Evolutionary conservation across 1,140 invertebrate species (phyloP).

Genomic region (Trichonephila clavipes): DNA sequence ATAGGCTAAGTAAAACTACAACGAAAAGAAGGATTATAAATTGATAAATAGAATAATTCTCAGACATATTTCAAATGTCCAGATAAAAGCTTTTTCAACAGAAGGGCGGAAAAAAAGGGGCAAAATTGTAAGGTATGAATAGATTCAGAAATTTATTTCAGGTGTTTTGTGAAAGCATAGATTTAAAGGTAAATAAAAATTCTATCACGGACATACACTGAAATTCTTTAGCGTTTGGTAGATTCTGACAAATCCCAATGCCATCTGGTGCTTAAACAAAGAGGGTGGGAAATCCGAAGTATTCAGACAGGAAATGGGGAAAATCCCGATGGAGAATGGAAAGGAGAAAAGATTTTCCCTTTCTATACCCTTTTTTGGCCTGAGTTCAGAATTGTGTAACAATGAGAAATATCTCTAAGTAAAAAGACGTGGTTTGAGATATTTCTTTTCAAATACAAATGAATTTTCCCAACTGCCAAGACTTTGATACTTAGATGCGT

Average conservation of each 20-base stretch:
- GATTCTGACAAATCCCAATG: constrained; percentile 37
- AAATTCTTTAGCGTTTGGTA: constrained; percentile 32
- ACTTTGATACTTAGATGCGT: constrained; percentile 17
- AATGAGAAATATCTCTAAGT: constrained; percentile 52
- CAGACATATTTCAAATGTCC: neutral
- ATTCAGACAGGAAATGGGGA: neutral
- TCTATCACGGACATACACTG: constrained; percentile 16
- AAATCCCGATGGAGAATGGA: neutral
- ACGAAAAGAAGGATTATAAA: neutral
- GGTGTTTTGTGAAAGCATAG: constrained; percentile 56
- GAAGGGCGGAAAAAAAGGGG: neutral
- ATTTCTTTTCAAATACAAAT: constrained; percentile 36
- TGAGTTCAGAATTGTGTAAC: constrained; percentile 61
- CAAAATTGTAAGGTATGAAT: neutral
- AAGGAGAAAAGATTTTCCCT: neutral
- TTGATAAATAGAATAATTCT: neutral
- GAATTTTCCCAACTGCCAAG: constrained; percentile 48
- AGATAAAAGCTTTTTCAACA: neutral
- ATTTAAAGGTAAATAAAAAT: constrained; percentile 64
- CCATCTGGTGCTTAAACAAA: constrained; percentile 60
- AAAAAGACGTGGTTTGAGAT: neutral
- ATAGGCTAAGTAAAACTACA: neutral
- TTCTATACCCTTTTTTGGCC: constrained; percentile 40
- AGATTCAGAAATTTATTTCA: neutral
- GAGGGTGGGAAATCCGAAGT: neutral